phyloP scores from a whole-genome alignment of 2,113 vertebrate species.

The Actenoides lindsayi region DNA sequence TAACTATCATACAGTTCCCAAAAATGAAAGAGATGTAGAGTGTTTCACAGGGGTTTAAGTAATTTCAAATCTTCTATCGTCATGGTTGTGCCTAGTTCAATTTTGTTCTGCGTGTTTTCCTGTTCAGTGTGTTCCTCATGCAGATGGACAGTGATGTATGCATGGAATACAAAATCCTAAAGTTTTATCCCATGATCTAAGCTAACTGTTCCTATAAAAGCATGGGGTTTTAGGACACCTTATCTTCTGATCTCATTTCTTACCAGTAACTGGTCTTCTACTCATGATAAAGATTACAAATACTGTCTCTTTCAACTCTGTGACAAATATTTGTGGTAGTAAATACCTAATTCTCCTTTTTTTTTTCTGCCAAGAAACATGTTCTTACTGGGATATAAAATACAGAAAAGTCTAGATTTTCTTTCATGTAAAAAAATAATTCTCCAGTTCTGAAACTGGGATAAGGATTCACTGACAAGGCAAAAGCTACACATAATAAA shows the following conservation, averaged over 20 bases:
- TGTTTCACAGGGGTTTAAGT: neutral
- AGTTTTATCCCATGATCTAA: neutral
- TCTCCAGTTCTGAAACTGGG: neutral
- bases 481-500: neutral
- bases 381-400: neutral
- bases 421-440: neutral
- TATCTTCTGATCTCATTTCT: constrained; percentile 1
- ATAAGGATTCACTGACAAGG: neutral
- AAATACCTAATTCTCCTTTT: neutral
- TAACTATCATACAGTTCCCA: neutral
- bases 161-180: neutral
- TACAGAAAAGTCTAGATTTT: neutral
- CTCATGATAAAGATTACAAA: neutral
- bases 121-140: neutral
- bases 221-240: neutral
- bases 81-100: neutral
- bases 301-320: neutral
- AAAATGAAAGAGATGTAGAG: neutral
- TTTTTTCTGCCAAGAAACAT: neutral
- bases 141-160: neutral
- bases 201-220: neutral
- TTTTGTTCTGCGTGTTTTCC: neutral
- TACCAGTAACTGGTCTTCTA: neutral
- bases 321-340: neutral
- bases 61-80: neutral